Conservation (phyloP, 1,140 invertebrate species). For the Dendrolimus kikuchii region DNA sequence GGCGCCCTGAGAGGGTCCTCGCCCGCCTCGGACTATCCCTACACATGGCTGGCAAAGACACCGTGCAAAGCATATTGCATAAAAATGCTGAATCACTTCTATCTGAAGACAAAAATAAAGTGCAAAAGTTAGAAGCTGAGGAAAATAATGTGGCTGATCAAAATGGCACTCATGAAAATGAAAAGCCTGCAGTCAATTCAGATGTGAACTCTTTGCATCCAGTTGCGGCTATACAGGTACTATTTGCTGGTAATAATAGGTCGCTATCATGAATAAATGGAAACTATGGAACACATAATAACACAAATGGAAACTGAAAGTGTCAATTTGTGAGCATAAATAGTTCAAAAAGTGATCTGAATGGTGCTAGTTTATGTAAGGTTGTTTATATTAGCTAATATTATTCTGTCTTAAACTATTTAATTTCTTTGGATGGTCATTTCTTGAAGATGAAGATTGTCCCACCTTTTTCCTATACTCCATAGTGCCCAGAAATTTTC, state of each 20-base stretch:
- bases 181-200: constrained; percentile 18
- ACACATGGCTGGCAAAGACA: constrained; percentile 78
- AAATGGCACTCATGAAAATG: constrained; percentile 24
- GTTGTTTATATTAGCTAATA: no score
- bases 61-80: constrained; percentile 75
- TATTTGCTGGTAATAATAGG: not conserved
- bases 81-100: constrained; percentile 60
- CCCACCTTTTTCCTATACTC: no score
- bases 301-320: no score
- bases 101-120: constrained; percentile 17
- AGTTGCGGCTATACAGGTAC: constrained; percentile 76
- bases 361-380: no score
- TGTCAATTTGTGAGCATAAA: no score
- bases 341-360: no score
- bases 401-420: no score
- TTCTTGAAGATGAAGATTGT: no score
- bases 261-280: no score
- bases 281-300: no score
- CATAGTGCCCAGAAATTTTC: no score
- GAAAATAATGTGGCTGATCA: constrained; percentile 17
- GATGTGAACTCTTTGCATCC: constrained; percentile 68
- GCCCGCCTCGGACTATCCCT: constrained; percentile 81
- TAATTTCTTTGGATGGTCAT: no score
- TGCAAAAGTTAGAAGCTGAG: constrained; percentile 17
- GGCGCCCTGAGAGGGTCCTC: constrained; percentile 82